Evolutionary conservation across 1,140 invertebrate species (phyloP).

Genomic region (Hermetia illucens): DNA sequence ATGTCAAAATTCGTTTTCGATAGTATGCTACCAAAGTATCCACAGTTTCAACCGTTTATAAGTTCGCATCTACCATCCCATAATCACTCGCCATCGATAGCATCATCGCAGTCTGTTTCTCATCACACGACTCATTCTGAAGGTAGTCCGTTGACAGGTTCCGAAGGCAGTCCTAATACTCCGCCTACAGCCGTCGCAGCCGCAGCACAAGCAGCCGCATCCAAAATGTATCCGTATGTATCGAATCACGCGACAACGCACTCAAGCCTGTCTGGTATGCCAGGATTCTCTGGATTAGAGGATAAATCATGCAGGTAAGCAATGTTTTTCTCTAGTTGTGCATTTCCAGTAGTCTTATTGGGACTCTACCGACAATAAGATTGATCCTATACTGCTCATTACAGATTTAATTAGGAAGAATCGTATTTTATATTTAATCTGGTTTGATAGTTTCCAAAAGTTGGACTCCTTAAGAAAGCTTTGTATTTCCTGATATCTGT

Average conservation of each 20-base stretch:
- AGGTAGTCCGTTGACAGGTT: slow-evolving; percentile 7
- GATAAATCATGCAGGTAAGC: slow-evolving; percentile 29
- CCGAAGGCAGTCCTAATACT: slow-evolving; percentile 10
- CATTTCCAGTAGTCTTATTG: too few species aligned
- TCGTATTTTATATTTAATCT: too few species aligned
- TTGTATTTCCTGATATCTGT: too few species aligned
- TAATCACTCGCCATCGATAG: slow-evolving; percentile 36
- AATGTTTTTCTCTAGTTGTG: neutral
- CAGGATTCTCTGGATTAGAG: slow-evolving; percentile 27
- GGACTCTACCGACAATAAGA: too few species aligned
- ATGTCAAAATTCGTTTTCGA: slow-evolving; percentile 96
- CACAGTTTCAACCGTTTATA: slow-evolving; percentile 54
- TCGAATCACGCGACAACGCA: slow-evolving; percentile 40
- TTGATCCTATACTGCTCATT: too few species aligned
- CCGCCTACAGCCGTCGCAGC: slow-evolving; percentile 37
- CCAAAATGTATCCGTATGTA: slow-evolving; percentile 55
- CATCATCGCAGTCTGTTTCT: slow-evolving; percentile 29
- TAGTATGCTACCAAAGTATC: slow-evolving; percentile 93
- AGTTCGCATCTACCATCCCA: slow-evolving; percentile 36
- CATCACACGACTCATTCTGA: slow-evolving; percentile 9
- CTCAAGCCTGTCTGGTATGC: slow-evolving; percentile 33
- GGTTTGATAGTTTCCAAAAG: too few species aligned
- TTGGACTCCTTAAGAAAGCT: too few species aligned
- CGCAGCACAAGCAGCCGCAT: too few species aligned
- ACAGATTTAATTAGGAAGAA: too few species aligned